Evolutionary conservation across 2,888 invertebrate species (phyloP).

Genomic region (Campopleginae sp.): DNA sequence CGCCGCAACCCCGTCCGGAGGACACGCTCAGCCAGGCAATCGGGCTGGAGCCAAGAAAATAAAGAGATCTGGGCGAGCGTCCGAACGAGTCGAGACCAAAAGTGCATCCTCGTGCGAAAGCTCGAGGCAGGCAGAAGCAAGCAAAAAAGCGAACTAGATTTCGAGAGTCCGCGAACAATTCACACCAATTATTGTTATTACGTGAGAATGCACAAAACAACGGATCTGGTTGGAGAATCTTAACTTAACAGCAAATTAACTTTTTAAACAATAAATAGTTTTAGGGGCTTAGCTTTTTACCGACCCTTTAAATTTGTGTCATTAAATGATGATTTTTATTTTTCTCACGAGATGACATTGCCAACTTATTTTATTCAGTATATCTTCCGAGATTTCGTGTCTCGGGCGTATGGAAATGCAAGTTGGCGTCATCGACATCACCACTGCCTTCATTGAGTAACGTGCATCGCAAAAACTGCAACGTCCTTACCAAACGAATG

Average conservation of each 20-base stretch:
- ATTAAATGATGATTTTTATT: not conserved
- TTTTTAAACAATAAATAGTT: not conserved
- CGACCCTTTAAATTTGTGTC: conserved; percentile 5
- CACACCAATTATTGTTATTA: not conserved
- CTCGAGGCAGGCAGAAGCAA: too few species aligned
- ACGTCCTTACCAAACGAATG: conserved; percentile 15
- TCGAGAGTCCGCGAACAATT: conserved; percentile 1
- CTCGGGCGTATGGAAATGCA: not conserved
- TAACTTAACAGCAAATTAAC: conserved; percentile 18
- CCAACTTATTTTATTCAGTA: not conserved
- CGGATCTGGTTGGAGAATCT: conserved; percentile 29
- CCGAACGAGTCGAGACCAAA: conserved; percentile 11
- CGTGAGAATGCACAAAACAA: conserved; percentile 52
- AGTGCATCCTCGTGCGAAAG: too few species aligned
- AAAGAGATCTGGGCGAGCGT: not conserved
- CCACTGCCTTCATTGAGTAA: conserved; percentile 53
- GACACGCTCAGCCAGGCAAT: conserved; percentile 43
- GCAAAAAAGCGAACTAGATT: conserved; percentile 49
- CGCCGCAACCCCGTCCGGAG: conserved; percentile 40
- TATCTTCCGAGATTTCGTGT: not conserved
- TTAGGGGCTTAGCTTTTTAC: conserved; percentile 39
- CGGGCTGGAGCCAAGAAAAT: conserved; percentile 11
- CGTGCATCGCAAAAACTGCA: conserved; percentile 11
- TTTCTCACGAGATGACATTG: not conserved
- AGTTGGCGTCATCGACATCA: conserved; percentile 30